These are phyloP conservation scores for Lumbricus terrestris DNA, from an alignment of 2,888 invertebrate species.

Conservation along the genomic window DNA sequence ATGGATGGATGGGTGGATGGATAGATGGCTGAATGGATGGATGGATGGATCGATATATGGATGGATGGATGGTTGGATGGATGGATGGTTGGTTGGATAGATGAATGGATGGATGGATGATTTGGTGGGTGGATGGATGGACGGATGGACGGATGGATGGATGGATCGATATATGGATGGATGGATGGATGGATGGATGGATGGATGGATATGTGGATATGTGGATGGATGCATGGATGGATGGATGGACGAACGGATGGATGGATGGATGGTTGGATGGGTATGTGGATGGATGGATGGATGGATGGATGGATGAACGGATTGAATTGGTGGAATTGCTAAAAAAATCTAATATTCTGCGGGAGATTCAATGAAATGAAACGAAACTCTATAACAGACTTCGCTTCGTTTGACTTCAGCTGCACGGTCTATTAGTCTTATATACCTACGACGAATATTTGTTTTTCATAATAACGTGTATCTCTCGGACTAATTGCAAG, in stretches of 20 bases:
- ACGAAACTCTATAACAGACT: neutral
- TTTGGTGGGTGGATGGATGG: neutral
- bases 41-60: neutral
- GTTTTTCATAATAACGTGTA: neutral
- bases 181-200: neutral
- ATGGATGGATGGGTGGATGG: neutral
- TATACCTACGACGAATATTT: too few relatives aligned
- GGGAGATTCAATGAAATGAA: neutral
- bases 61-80: neutral
- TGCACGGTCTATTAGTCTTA: neutral
- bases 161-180: neutral
- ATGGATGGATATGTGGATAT: neutral
- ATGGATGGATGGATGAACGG: neutral
- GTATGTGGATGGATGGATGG: neutral
- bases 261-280: neutral
- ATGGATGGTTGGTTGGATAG: neutral
- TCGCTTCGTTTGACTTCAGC: neutral
- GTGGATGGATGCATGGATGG: neutral
- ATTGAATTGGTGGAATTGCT: neutral
- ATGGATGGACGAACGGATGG: neutral
- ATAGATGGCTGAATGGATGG: neutral
- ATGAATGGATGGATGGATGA: too few relatives aligned
- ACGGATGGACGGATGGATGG: neutral
- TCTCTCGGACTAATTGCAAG: too few relatives aligned
- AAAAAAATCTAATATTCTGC: neutral